Percentiles rank a stretch among this genome's conserved stretches.
These are phyloP conservation scores for Gila robusta DNA, from an alignment of 2,797 vertebrate genomes.

Conservation along the genomic window DNA sequence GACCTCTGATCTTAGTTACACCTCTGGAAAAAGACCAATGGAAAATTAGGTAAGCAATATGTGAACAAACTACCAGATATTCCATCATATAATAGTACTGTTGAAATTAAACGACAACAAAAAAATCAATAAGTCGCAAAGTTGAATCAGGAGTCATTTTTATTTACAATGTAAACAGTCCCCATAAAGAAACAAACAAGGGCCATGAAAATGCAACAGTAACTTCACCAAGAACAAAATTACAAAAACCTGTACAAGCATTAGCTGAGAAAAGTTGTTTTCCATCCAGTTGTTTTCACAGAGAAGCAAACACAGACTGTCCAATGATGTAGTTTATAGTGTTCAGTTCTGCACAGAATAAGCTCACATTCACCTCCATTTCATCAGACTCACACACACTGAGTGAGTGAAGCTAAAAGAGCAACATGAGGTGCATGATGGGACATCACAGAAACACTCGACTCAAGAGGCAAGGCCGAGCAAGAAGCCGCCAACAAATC, in stretches of 20 bases:
- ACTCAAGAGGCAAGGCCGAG: slow-evolving; percentile 88
- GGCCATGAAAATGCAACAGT: background rate
- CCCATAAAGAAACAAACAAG: background rate
- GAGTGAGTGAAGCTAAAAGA: background rate
- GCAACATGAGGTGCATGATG: slow-evolving; percentile 3
- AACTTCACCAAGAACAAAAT: background rate
- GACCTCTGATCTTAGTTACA: background rate
- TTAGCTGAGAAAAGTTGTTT: background rate
- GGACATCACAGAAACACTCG: background rate
- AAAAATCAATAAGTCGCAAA: background rate
- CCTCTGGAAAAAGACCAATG: background rate
- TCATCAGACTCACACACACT: background rate
- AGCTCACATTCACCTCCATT: background rate
- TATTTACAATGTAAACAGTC: slow-evolving; percentile 1
- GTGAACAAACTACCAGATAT: background rate
- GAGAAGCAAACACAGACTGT: background rate
- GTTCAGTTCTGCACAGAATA: background rate
- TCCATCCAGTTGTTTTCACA: background rate
- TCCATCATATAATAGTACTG: background rate
- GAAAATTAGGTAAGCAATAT: background rate
- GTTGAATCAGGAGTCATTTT: background rate
- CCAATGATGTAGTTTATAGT: too few species aligned
- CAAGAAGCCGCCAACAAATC: slow-evolving; percentile 95
- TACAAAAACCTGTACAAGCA: background rate
- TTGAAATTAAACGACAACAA: background rate